A percentile compares a stretch with the other conserved stretches of the same genome.
These are phyloP conservation scores for Acanthochromis polyacanthus DNA, from an alignment of 2,113 vertebrate genomes.

Conservation along the genomic window DNA sequence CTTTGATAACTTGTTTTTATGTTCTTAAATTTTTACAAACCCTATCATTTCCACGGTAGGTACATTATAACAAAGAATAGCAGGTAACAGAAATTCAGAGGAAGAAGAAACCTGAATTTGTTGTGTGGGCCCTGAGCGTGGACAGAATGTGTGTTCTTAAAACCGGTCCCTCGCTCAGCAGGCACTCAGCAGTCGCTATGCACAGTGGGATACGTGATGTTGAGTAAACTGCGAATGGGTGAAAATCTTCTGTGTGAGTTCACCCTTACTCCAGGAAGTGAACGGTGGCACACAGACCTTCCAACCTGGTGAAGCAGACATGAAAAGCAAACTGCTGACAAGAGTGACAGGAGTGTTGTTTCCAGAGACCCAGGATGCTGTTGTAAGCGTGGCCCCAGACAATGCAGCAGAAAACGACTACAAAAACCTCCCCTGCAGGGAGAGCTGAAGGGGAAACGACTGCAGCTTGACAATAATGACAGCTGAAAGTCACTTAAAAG, in stretches of 20 bases:
- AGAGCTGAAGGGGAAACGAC: conserved; percentile 27
- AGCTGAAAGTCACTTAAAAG: conserved; percentile 33
- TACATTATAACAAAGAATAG: background rate
- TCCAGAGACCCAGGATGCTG: conserved; percentile 27
- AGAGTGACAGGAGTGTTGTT: conserved; percentile 43
- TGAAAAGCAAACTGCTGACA: conserved; percentile 36
- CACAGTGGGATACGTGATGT: background rate
- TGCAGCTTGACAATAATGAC: conserved; percentile 44
- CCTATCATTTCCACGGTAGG: too few species aligned
- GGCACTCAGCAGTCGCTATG: background rate
- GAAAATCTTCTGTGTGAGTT: background rate
- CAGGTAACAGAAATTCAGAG: background rate
- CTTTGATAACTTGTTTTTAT: too few species aligned
- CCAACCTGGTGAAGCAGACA: conserved; percentile 27
- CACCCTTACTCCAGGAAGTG: conserved; percentile 2
- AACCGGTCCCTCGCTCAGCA: background rate
- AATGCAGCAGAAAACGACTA: conserved; percentile 23
- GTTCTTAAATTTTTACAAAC: too few species aligned
- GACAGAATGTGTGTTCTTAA: background rate
- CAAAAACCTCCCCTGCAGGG: conserved; percentile 39
- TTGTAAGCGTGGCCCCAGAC: conserved; percentile 31
- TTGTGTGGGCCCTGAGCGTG: background rate
- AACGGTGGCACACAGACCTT: conserved; percentile 11
- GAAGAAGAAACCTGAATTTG: background rate
- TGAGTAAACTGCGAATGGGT: background rate